Percentiles rank a stretch among this genome's conserved stretches.
Conservation (phyloP, 2,888 invertebrate species). For the Eudemis profundana region DNA sequence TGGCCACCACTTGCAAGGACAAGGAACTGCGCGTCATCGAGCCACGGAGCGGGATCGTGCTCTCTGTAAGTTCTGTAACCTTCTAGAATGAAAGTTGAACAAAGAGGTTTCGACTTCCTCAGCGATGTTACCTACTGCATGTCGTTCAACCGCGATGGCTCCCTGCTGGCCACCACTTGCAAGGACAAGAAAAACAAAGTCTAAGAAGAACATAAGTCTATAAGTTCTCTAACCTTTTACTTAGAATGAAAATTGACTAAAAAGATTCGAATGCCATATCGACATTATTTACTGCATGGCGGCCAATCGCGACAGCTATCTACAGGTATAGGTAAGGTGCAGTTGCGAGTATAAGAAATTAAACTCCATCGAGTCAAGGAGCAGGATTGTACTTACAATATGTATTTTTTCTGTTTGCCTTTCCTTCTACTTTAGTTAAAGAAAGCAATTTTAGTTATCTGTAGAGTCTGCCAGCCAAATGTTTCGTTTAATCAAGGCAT, state of each 20-base stretch:
- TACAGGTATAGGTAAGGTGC: too few relatives aligned
- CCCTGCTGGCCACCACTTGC: conserved; percentile 94
- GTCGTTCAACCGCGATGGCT: conserved; percentile 96
- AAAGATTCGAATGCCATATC: not conserved
- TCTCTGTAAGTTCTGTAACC: conserved; percentile 87
- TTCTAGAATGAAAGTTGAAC: not conserved
- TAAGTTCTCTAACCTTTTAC: conserved; percentile 74
- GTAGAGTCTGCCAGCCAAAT: too few relatives aligned
- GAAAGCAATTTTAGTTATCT: too few relatives aligned
- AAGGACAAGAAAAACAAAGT: conserved; percentile 96
- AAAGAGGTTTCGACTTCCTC: not conserved
- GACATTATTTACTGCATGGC: conserved; percentile 91
- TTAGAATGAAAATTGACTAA: not conserved
- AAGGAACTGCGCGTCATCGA: conserved; percentile 95
- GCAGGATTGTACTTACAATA: too few relatives aligned
- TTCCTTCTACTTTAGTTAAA: too few relatives aligned
- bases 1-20: conserved; percentile 97
- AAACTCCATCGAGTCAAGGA: too few relatives aligned
- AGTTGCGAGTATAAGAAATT: too few relatives aligned
- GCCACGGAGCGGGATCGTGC: conserved; percentile 92
- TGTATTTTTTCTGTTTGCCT: too few relatives aligned
- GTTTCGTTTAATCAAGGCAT: too few relatives aligned
- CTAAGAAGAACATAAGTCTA: conserved; percentile 94
- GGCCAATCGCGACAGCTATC: conserved; percentile 95
- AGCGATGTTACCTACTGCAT: conserved; percentile 88